These are phyloP conservation scores for Heliocidaris erythrogramma DNA, from an alignment of 35 echinoderm and acorn worm species.

Conservation along the genomic window DNA sequence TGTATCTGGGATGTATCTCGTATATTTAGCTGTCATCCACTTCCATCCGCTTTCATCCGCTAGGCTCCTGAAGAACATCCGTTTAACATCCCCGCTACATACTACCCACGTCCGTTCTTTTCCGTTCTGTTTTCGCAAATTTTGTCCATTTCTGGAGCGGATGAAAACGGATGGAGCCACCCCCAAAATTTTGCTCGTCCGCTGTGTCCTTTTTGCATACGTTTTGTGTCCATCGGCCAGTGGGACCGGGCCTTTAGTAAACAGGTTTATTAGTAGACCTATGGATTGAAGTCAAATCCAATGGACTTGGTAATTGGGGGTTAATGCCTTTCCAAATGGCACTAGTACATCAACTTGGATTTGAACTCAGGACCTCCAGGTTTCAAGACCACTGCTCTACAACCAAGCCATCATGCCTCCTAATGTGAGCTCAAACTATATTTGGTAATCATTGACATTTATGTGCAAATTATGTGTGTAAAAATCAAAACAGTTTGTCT, in stretches of 20 bases:
- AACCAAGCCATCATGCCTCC: no score
- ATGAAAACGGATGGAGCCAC: constrained; percentile 40
- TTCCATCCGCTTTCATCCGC: constrained; percentile 25
- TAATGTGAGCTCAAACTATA: no score
- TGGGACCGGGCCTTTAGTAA: neutral
- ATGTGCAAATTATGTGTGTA: no score
- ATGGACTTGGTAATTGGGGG: no score
- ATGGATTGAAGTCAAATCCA: no score
- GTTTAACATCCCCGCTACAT: constrained; percentile 29
- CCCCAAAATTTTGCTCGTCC: constrained; percentile 30
- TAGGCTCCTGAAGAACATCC: constrained; percentile 18
- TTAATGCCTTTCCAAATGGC: no score
- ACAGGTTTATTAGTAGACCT: no score
- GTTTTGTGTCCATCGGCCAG: constrained; percentile 20
- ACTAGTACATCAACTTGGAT: no score
- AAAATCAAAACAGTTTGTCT: no score
- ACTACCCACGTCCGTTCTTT: constrained; percentile 18
- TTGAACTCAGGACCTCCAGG: no score
- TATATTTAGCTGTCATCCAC: constrained; percentile 33
- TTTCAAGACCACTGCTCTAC: no score
- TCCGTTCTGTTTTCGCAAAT: constrained; percentile 37
- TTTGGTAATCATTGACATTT: no score
- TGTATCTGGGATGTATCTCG: constrained; percentile 35
- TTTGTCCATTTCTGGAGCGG: constrained; percentile 15
- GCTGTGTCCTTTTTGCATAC: constrained; percentile 6